These are phyloP conservation scores for Drosophila fuyamai DNA, from an alignment of 1,140 invertebrate genomes.

Conservation along the genomic window DNA sequence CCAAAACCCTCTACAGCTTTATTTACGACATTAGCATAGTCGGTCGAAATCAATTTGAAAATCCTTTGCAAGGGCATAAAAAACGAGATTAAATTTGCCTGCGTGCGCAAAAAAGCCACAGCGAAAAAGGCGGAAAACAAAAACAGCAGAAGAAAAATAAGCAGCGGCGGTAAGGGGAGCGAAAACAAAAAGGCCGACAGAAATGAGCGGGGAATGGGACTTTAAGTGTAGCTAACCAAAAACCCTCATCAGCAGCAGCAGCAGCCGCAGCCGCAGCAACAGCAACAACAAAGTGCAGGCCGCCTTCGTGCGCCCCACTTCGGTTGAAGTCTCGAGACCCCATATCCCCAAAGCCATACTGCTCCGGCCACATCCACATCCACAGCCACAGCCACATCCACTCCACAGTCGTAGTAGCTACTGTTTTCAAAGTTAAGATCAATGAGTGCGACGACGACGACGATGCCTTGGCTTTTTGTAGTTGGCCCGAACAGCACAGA, in stretches of 20 bases:
- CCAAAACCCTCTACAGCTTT: constrained; percentile 56
- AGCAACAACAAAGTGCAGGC: constrained; percentile 77
- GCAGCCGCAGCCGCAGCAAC: constrained; percentile 9
- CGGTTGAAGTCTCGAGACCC: constrained; percentile 42
- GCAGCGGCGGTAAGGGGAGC: constrained; percentile 8
- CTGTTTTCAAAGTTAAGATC: constrained; percentile 84
- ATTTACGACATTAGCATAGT: constrained; percentile 78
- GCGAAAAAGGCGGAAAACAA: constrained; percentile 36
- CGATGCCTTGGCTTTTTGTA: constrained; percentile 57
- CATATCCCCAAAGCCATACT: constrained; percentile 26
- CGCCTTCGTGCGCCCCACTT: constrained; percentile 70
- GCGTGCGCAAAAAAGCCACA: constrained; percentile 45
- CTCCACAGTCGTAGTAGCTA: constrained; percentile 70
- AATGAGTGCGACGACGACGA: constrained; percentile 73
- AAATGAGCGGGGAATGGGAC: constrained; percentile 52
- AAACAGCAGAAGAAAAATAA: constrained; percentile 30
- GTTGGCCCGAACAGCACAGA: constrained; percentile 30
- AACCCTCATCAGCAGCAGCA: constrained; percentile 71
- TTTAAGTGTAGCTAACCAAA: constrained; percentile 78
- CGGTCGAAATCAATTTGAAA: constrained; percentile 74
- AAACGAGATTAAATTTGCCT: constrained; percentile 75
- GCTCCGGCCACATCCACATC: constrained; percentile 14
- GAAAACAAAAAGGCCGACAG: constrained; percentile 69
- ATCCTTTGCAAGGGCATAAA: constrained; percentile 75
- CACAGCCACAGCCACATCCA: constrained; percentile 23